A percentile compares a stretch with the other conserved stretches of the same genome.
phyloP scores from a whole-genome alignment of 2,888 invertebrate species.

The Eristalis intricaria region DNA sequence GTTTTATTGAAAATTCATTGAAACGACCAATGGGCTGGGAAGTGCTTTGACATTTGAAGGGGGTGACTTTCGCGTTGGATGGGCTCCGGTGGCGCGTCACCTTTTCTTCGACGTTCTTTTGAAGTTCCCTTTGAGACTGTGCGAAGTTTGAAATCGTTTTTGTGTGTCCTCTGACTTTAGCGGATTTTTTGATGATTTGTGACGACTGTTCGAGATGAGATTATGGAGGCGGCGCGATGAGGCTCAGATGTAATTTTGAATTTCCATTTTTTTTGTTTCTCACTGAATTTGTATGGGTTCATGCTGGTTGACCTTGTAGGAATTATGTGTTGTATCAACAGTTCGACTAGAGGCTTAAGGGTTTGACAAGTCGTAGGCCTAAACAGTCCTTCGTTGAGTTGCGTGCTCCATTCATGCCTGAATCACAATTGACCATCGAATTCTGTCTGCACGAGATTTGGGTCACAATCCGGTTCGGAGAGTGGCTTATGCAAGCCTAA shows the following conservation, averaged over 20 bases:
- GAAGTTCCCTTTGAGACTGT: background rate
- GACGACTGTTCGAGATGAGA: background rate
- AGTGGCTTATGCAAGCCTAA: too few species aligned
- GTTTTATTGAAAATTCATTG: slow-evolving; percentile 50
- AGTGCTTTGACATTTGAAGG: background rate
- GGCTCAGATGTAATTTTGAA: background rate
- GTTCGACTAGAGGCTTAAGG: too few species aligned
- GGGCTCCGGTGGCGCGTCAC: too few species aligned
- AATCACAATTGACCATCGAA: too few species aligned
- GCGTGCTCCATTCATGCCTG: too few species aligned
- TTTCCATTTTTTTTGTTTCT: background rate
- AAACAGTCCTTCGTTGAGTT: too few species aligned
- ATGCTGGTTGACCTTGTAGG: too few species aligned
- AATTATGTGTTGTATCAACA: too few species aligned
- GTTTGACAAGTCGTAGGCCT: too few species aligned
- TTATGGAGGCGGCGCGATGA: background rate
- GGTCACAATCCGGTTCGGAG: too few species aligned
- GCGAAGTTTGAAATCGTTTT: background rate
- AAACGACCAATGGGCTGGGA: background rate
- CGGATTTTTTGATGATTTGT: background rate
- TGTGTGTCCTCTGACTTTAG: background rate
- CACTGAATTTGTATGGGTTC: too few species aligned
- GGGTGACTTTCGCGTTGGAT: background rate
- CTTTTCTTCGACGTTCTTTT: background rate
- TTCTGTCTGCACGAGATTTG: too few species aligned